Percentiles rank a stretch among this genome's conserved stretches.
Evolutionary conservation across 2,797 vertebrate species (phyloP).

Genomic region (Cynodonichthys magdalenae): DNA sequence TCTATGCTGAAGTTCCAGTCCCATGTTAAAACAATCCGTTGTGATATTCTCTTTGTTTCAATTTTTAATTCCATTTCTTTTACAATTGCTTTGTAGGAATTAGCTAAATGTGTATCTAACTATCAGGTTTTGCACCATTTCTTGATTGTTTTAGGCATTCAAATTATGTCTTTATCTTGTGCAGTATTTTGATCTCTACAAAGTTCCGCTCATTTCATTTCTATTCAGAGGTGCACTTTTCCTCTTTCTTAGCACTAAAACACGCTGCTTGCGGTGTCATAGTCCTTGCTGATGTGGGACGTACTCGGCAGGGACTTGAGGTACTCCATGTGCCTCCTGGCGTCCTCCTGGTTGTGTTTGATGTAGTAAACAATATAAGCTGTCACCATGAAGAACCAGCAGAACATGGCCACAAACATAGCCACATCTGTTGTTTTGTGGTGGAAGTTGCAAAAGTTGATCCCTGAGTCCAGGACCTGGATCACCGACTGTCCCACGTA

Average conservation of each 20-base stretch:
- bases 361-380: slow-evolving; percentile 92
- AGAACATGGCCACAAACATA: slow-evolving; percentile 97
- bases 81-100: slow-evolving; percentile 1
- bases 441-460: slow-evolving; percentile 92
- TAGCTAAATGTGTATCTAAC: not conserved
- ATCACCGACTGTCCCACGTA: slow-evolving; percentile 85
- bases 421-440: slow-evolving; percentile 93
- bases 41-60: too few relatives aligned
- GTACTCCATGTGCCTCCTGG: slow-evolving; percentile 91
- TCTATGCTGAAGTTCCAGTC: slow-evolving; percentile 10
- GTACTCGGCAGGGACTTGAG: slow-evolving; percentile 92
- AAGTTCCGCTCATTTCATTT: not conserved
- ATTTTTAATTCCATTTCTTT: slow-evolving; percentile 14
- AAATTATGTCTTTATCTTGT: slow-evolving; percentile 4
- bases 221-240: not conserved
- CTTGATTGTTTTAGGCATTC: slow-evolving; percentile 7
- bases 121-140: not conserved
- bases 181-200: slow-evolving; percentile 3
- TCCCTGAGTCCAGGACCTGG: slow-evolving; percentile 89
- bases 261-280: slow-evolving; percentile 78
- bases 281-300: slow-evolving; percentile 75
- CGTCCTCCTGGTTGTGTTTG: slow-evolving; percentile 92
- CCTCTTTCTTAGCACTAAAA: slow-evolving; percentile 56
- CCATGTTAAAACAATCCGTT: slow-evolving; percentile 1
- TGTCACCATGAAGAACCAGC: slow-evolving; percentile 97